Base-by-base conservation (phyloP, 1,140 invertebrate species). In the Harpegnathos saltator region DNA sequence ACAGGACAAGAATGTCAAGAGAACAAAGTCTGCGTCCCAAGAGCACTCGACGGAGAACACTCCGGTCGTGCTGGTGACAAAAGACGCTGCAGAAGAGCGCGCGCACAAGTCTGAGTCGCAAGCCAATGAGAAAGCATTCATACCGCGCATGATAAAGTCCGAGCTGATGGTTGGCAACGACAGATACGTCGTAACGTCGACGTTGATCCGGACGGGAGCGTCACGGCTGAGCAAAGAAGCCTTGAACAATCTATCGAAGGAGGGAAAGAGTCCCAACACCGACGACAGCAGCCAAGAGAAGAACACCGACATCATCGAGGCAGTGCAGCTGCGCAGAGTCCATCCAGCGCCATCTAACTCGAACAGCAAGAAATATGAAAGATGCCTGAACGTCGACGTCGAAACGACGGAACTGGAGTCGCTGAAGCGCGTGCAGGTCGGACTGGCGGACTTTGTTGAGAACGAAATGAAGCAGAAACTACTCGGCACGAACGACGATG, bases 301-400 rank as follows among this genome's bases (percentile, higher is more conserved):
- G 44, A 94, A 94, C 68, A 93, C 92, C 0, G 93, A 94, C 63
- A 92, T 94, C 0, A 92, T 94, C 5, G 93, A 94, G 52, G 93
- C 93, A 0, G 91, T 94, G 5, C 90, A 94, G 26, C 69, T 94
- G 9, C 89, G 93, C 44, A 88, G 91, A 26, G 84, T 94, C 26
- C 84, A 90, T 73, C 91, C 92, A 3, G 44, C 83, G 1, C 71
- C 78, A 1, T 58, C 71, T 0, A 78, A 80, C n/a, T 15, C 54
- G 1, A 88, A 83, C 12, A 87, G 74, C 15, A 91, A 88, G 48
- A 91, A 86, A 61, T 89, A 84, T 17, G 91, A 94, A 62, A 89
- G 90, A 24, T 94, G 93, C 83, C 71, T 94, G 11, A 94, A 94
- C 17, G 93, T 94, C 19, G 92, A 94, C 50, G 90, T 94, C 0